Conservation (phyloP, 2,888 invertebrate genomes). For the Ochropleura plecta region DNA sequence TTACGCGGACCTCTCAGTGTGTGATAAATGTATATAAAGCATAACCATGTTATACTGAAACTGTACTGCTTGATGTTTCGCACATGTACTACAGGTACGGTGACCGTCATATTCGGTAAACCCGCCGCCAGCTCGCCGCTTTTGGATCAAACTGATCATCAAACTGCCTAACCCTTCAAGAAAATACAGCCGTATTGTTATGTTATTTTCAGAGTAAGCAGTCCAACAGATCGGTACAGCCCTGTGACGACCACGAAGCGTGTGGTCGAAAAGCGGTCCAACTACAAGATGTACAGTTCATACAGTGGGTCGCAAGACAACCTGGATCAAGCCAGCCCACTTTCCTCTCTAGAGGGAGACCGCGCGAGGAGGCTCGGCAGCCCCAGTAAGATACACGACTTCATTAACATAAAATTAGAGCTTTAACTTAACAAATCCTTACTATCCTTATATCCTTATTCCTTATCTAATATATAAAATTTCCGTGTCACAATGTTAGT, state of each 20-base stretch:
- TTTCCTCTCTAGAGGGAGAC: constrained; percentile 84
- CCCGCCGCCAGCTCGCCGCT: neutral
- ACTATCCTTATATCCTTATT: no score
- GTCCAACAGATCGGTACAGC: constrained; percentile 85
- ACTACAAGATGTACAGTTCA: constrained; percentile 87
- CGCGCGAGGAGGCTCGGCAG: constrained; percentile 84
- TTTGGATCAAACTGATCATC: neutral
- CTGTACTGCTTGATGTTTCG: no score
- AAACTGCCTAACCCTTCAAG: neutral
- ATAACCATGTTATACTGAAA: no score
- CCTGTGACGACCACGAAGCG: constrained; percentile 86
- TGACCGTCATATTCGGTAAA: neutral
- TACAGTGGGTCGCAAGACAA: constrained; percentile 87
- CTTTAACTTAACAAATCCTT: constrained; percentile 8
- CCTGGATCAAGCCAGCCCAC: constrained; percentile 83
- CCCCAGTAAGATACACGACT: constrained; percentile 78
- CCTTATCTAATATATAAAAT: no score
- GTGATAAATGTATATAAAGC: no score
- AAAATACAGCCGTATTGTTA: neutral
- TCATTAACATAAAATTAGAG: constrained; percentile 55
- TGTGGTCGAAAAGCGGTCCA: constrained; percentile 86
- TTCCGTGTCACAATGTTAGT: no score
- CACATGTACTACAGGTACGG: neutral
- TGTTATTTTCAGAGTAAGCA: constrained; percentile 78
- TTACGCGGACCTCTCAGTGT: no score